Evolutionary conservation across 2,888 invertebrate genomes (phyloP).

Genomic region (Zygaena filipendulae): DNA sequence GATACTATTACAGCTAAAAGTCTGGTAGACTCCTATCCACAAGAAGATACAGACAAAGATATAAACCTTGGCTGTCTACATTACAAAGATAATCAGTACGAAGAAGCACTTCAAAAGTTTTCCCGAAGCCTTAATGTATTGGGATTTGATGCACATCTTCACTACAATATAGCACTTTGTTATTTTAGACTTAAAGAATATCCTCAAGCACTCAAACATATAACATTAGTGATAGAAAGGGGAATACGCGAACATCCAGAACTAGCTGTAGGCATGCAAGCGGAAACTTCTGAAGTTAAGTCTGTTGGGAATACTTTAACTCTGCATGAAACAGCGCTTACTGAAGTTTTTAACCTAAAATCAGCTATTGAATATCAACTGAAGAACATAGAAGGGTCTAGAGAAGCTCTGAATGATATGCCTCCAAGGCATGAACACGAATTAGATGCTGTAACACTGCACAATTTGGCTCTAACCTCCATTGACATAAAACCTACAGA

Average conservation of each 20-base stretch:
- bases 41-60: constrained; percentile 92
- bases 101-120: constrained; percentile 93
- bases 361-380: constrained; percentile 97
- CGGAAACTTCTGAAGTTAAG: constrained; percentile 90
- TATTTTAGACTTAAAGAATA: constrained; percentile 95
- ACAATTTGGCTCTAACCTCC: constrained; percentile 93
- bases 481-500: constrained; percentile 90
- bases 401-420: constrained; percentile 89
- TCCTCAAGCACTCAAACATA: constrained; percentile 91
- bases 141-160: constrained; percentile 91
- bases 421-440: constrained; percentile 96
- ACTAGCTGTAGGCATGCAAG: constrained; percentile 95
- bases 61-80: constrained; percentile 95
- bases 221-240: constrained; percentile 92
- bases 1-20: constrained; percentile 92
- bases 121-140: constrained; percentile 86
- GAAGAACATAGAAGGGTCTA: constrained; percentile 79
- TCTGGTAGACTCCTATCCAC: constrained; percentile 87
- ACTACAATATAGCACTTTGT: constrained; percentile 95
- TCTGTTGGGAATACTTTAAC: constrained; percentile 96
- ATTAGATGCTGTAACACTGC: constrained; percentile 96
- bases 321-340: constrained; percentile 94
- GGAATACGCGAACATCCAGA: constrained; percentile 98
- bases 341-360: constrained; percentile 98
- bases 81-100: constrained; percentile 87